phyloP scores from a whole-genome alignment of 2,888 invertebrate species.

The Pimpla rufipes region DNA sequence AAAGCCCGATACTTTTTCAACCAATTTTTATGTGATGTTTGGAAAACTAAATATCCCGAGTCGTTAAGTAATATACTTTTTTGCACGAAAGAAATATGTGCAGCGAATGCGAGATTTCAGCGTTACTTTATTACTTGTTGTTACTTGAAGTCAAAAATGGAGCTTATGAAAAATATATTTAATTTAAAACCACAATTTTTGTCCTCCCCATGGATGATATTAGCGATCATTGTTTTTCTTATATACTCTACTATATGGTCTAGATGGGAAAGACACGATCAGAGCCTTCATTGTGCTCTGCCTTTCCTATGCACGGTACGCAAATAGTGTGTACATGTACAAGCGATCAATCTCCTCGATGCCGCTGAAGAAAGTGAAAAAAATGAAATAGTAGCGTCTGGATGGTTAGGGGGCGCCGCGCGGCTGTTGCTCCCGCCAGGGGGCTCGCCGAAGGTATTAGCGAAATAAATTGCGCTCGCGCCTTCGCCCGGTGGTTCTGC shows the following conservation, averaged over 20 bases:
- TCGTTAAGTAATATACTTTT: too few relatives aligned
- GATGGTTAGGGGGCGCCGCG: constrained; percentile 22
- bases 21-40: too few relatives aligned
- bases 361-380: constrained; percentile 43
- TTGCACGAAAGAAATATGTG: too few relatives aligned
- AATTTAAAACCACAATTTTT: too few relatives aligned
- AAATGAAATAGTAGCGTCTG: constrained; percentile 57
- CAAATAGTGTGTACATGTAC: constrained; percentile 6
- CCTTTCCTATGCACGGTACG: constrained; percentile 21
- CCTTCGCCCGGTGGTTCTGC: constrained; percentile 43
- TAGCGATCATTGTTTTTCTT: neutral
- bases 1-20: too few relatives aligned
- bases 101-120: too few relatives aligned
- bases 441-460: constrained; percentile 59
- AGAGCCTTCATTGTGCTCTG: neutral
- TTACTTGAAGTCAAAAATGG: too few relatives aligned
- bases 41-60: too few relatives aligned
- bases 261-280: neutral
- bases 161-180: too few relatives aligned
- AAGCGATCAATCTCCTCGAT: constrained; percentile 33
- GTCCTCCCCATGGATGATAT: neutral
- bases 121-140: too few relatives aligned
- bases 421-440: constrained; percentile 47
- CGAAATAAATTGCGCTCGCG: constrained; percentile 66
- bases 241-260: neutral